Base-by-base conservation (phyloP, 2,797 vertebrate species). In the Sebastes hubbsi region DNA sequence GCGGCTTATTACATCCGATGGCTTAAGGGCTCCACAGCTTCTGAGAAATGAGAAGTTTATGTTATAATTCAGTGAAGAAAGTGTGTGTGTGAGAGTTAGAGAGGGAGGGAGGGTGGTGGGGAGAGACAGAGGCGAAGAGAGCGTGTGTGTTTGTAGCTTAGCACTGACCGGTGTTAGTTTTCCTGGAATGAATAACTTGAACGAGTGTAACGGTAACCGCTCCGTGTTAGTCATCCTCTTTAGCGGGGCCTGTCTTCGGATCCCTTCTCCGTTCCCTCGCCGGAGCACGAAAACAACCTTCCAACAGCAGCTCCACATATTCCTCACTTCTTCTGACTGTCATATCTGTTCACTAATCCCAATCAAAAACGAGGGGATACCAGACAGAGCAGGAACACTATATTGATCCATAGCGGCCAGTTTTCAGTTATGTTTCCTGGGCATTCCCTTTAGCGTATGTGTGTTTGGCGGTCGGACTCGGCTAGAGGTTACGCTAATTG, bases 121-220 rank as follows among this genome's bases (percentile, higher is more conserved):
- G 14, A 4, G 66, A 38, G 67, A 77, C 5, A 66, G 63, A 74
- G 60, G 71, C n/a, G 24, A 52, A 73, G 59, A 58, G 34, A 36
- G 60, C 0, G 24, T 75, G 88, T 74, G 84, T 84, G 78, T 74
- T 68, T 86, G 86, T 77, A 75, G 88, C 82, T 91, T 81, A 87
- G 88, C 77, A 16, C 83, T 86, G 88, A 83, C 87, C 82, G 77
- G 90, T 91, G 91, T 94, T 93, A 84, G 93, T 91, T 92, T 93
- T 90, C 92, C 87, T 91, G 90, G 93, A 93, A 94, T 94, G 93
- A 94, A 92, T 92, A 94, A 93, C 94, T 92, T 87, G 75, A 87
- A 89, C 66, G 82, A 83, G 83, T 74, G 86, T 77, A 88, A 83
- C 71, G 67, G 85, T 88, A 88, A 92, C 87, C 86, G 64, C 72